phyloP scores from a whole-genome alignment of 53 echinoderm and acorn worm genomes.

The Stichopus horrens region DNA sequence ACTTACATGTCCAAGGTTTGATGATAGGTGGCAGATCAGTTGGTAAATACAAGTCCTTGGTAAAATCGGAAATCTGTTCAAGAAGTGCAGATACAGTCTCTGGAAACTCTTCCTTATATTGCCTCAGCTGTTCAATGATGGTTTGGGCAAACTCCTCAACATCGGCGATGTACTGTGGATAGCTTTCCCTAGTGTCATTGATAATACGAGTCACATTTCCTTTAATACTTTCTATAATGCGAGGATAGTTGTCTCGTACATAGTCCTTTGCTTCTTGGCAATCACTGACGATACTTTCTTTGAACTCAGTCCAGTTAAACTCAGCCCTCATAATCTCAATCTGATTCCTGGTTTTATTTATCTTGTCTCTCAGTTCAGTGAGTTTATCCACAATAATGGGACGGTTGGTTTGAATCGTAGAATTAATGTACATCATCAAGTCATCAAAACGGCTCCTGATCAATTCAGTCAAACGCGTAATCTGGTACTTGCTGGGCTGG shows the following conservation, averaged over 20 bases:
- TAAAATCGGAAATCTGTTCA: neutral
- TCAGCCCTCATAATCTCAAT: conserved; percentile 46
- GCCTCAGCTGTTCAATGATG: conserved; percentile 18
- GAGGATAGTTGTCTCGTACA: neutral
- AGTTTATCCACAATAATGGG: conserved; percentile 65
- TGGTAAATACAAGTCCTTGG: conserved; percentile 12
- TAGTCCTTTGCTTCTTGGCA: conserved; percentile 41
- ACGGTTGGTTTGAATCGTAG: conserved; percentile 48
- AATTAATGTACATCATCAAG: conserved; percentile 26
- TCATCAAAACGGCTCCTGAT: neutral
- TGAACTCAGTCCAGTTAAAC: conserved; percentile 45
- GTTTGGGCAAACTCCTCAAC: conserved; percentile 36
- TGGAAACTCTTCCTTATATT: conserved; percentile 3
- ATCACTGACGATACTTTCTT: conserved; percentile 41
- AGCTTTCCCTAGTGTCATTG: conserved; percentile 48
- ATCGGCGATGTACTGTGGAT: conserved; percentile 48
- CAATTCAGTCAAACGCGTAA: conserved; percentile 16
- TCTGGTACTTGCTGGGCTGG: conserved; percentile 33
- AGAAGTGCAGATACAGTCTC: conserved; percentile 16
- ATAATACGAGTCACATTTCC: conserved; percentile 44
- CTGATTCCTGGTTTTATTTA: conserved; percentile 64
- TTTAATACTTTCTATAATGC: conserved; percentile 5
- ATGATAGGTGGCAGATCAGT: conserved; percentile 41
- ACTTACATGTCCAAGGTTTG: conserved; percentile 51
- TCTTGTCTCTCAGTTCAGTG: conserved; percentile 68